phyloP scores from a whole-genome alignment of 2,888 invertebrate species.

The Meliscaeva auricollis region DNA sequence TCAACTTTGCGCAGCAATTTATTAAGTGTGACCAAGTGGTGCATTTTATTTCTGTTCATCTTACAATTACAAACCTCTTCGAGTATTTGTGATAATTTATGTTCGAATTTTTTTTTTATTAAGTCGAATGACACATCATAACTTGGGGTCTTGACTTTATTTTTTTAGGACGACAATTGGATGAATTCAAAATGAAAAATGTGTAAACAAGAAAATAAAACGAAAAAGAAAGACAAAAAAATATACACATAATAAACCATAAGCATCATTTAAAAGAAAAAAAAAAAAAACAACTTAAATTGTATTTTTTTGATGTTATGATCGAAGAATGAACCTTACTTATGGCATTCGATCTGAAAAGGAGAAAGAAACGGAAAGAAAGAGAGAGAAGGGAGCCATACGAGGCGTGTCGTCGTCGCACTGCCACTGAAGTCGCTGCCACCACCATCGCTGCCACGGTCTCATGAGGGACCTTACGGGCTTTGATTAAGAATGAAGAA shows the following conservation, averaged over 20 bases:
- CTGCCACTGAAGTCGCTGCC: conserved; percentile 2
- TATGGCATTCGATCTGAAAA: background rate
- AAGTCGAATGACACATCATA: conserved; percentile 21
- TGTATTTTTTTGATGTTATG: conserved; percentile 57
- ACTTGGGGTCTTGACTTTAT: conserved; percentile 16
- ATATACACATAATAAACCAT: conserved; percentile 37
- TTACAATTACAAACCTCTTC: background rate
- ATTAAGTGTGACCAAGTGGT: too few relatives aligned
- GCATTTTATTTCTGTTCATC: too few relatives aligned
- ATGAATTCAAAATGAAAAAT: background rate
- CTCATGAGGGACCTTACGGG: conserved; percentile 8
- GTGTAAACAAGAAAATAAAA: conserved; percentile 16
- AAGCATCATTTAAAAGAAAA: conserved; percentile 37
- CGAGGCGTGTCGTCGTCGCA: conserved; percentile 10
- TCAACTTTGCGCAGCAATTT: too few relatives aligned
- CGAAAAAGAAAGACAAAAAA: background rate
- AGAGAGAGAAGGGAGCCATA: background rate
- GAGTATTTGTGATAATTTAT: background rate
- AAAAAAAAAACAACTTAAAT: conserved; percentile 59
- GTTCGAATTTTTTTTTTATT: conserved; percentile 14
- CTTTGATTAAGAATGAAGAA: conserved; percentile 57
- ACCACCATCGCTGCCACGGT: background rate
- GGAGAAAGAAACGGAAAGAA: too few relatives aligned
- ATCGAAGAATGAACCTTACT: conserved; percentile 35
- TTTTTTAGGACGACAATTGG: conserved; percentile 17